Evolutionary conservation across 1,140 invertebrate species (phyloP).

Genomic region (Drosophila fuyamai): DNA sequence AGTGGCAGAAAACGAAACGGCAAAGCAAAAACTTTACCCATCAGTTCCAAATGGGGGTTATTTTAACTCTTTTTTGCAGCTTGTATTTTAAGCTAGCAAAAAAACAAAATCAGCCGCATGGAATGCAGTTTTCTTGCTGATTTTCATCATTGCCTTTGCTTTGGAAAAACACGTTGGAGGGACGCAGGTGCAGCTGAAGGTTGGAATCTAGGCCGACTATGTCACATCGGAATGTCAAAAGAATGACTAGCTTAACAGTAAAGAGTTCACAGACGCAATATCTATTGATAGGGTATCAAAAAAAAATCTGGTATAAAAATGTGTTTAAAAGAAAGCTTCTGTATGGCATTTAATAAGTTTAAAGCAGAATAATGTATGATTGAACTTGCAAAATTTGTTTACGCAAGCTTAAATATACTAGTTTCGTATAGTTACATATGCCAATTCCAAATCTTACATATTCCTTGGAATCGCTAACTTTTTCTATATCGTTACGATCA

Average conservation of each 20-base stretch:
- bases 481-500: slow-evolving; percentile 47
- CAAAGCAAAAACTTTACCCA: slow-evolving; percentile 20
- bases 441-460: slow-evolving; percentile 17
- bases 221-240: slow-evolving; percentile 57
- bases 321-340: too few relatives aligned
- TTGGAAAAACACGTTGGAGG: slow-evolving; percentile 42
- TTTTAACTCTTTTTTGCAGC: slow-evolving; percentile 2
- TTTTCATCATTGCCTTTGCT: slow-evolving; percentile 50
- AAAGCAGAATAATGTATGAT: too few relatives aligned
- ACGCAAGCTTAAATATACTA: too few relatives aligned
- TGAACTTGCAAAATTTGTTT: too few relatives aligned
- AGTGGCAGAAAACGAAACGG: slow-evolving; percentile 47
- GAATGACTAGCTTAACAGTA: slow-evolving; percentile 45
- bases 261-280: slow-evolving; percentile 5
- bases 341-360: too few relatives aligned
- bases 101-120: slow-evolving; percentile 28
- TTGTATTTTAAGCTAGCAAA: not conserved
- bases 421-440: not conserved
- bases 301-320: not conserved
- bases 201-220: slow-evolving; percentile 42
- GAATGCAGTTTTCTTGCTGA: slow-evolving; percentile 52
- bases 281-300: not conserved
- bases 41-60: slow-evolving; percentile 15
- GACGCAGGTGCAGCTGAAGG: slow-evolving; percentile 38
- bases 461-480: slow-evolving; percentile 32